A percentile compares a stretch with the other conserved stretches of the same genome.
Evolutionary conservation across 2,113 vertebrate genomes (phyloP).

Genomic region (Sialia sialis): DNA sequence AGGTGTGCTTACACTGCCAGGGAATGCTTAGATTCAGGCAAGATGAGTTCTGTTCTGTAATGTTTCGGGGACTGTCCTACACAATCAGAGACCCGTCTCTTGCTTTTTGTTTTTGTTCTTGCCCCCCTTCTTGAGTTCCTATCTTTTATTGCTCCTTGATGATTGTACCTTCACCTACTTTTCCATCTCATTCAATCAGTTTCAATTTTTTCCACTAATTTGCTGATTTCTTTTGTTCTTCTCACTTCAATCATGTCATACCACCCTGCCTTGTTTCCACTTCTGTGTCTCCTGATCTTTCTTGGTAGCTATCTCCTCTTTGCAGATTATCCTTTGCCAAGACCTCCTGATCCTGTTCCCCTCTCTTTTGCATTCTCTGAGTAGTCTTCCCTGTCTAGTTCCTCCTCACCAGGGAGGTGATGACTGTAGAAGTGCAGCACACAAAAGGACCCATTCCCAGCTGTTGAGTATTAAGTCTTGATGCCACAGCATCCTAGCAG

Average conservation of each 20-base stretch:
- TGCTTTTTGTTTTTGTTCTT: neutral
- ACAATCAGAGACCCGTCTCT: neutral
- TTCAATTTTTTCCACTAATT: neutral
- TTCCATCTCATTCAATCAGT: neutral
- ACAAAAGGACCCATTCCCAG: neutral
- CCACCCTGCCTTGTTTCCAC: neutral
- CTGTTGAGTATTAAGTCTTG: neutral
- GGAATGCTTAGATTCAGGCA: neutral
- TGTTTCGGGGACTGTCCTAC: neutral
- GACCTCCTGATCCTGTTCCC: neutral
- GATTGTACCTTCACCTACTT: neutral
- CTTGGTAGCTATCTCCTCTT: neutral
- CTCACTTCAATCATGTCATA: rapidly evolving
- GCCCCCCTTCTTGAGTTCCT: neutral
- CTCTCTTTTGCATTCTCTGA: neutral
- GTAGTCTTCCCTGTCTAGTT: neutral
- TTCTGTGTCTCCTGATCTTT: neutral
- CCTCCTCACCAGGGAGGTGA: neutral
- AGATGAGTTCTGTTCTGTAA: neutral
- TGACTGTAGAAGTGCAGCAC: neutral
- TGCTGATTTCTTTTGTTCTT: neutral
- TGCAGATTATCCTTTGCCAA: neutral
- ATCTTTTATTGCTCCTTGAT: neutral
- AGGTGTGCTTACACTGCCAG: neutral
- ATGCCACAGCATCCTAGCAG: neutral